These are phyloP conservation scores for Heliocidaris erythrogramma DNA, from an alignment of 35 echinoderm and acorn worm species.

Conservation along the genomic window DNA sequence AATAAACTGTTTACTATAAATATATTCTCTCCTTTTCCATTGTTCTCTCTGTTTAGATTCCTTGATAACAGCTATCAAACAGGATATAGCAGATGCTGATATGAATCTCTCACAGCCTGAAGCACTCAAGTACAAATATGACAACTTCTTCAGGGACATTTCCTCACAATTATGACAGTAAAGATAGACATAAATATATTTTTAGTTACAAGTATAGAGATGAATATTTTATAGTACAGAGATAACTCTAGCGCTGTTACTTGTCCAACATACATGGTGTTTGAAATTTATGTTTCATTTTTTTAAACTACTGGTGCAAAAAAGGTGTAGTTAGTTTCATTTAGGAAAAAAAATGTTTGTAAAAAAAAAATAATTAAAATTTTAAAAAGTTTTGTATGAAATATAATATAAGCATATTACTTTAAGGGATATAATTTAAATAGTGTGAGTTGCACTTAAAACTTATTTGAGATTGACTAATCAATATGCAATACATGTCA, in stretches of 20 bases:
- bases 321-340: no score
- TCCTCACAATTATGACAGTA: conserved; percentile 59
- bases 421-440: no score
- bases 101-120: conserved; percentile 74
- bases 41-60: conserved; percentile 64
- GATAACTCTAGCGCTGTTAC: not conserved
- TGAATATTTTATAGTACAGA: not conserved
- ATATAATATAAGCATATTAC: no score
- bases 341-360: no score
- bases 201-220: not conserved
- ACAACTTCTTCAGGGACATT: conserved; percentile 84
- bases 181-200: not conserved
- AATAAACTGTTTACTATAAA: not conserved
- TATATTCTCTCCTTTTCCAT: conserved; percentile 45
- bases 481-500: no score
- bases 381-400: no score
- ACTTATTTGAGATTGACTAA: no score
- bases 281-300: not conserved
- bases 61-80: conserved; percentile 81
- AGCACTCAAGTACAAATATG: conserved; percentile 45
- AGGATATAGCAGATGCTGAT: conserved; percentile 88
- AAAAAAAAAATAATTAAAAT: no score
- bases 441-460: no score
- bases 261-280: not conserved
- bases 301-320: no score